Evolutionary conservation across 2,888 invertebrate genomes (phyloP), one percentile per base, ranked within the genome.

Genomic region (Drosophila flavopinicola): DNA sequence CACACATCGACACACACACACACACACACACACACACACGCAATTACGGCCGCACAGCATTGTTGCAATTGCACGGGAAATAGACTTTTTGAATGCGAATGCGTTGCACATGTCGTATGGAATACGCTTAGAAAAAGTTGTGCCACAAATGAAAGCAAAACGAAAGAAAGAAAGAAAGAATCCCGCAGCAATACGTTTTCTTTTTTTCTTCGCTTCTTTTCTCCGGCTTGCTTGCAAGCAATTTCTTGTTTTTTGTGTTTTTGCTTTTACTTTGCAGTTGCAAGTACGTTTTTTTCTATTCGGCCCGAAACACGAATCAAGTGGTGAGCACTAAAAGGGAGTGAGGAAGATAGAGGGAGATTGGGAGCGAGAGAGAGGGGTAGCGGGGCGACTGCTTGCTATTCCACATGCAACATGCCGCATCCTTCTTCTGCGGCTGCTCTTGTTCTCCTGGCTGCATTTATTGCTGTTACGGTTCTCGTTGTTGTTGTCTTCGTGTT

Each of bases 61-160:
- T 84, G 82, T 80, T 85, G 82, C 82, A 82, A 72, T 79, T 86
- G 85, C 78, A 75, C 73, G 82, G 87, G 72, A 83, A 83, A 83
- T 82, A 86, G 85, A 86, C 80, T 84, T 76, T 80, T 76, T 82
- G 83, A 83, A 83, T 83, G 79, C 76, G 78, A 82, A 67, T 59
- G 63, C 74, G 60, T 78, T 68, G 83, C 87, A 87, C 87, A 87
- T 84, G 85, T 77, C 85, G 74, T 51, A 60, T 41, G 83, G 67
- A 61, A 85, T 64, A 71, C 48, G 87, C 75, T 85, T 87, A 74
- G 76, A 82, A 77, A 78, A 78, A 78, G 48, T 61, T 57, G 59
- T 48, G 25, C 24, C 35, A 51, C 49, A 52, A 57, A 41, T 30
- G 27, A 47, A 37, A 48, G 37, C 54, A 61, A 48, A 59, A 53